phyloP scores from a whole-genome alignment of 2,113 vertebrate genomes.

The Microtus richardsoni region DNA sequence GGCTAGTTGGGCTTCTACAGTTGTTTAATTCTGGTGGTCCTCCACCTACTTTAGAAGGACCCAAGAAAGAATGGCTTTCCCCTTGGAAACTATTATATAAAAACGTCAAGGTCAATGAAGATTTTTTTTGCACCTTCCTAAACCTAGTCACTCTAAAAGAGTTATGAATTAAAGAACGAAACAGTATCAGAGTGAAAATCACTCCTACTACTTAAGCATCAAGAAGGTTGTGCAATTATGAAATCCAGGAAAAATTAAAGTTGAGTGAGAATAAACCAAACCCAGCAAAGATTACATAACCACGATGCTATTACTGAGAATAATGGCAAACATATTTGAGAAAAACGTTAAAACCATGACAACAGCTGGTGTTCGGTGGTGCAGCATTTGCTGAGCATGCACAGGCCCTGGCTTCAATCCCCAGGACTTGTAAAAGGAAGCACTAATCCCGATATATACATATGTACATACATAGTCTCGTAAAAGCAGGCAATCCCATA shows the following conservation, averaged over 20 bases:
- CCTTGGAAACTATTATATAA: not conserved
- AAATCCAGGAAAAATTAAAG: slow-evolving; percentile 46
- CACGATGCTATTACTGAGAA: slow-evolving; percentile 54
- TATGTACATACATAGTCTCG: slow-evolving; percentile 67
- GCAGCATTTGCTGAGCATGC: not conserved
- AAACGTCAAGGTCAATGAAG: not conserved
- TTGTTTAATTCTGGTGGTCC: not conserved
- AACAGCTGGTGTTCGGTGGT: not conserved
- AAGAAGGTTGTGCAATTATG: not conserved
- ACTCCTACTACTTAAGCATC: slow-evolving; percentile 10
- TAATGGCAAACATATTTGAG: slow-evolving; percentile 65
- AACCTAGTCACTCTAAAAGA: not conserved
- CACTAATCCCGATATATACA: slow-evolving; percentile 74
- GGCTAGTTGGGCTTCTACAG: not conserved
- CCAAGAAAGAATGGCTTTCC: not conserved
- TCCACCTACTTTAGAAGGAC: not conserved
- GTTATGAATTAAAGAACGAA: not conserved
- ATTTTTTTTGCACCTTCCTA: not conserved
- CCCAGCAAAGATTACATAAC: slow-evolving; percentile 76
- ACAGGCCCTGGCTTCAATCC: not conserved
- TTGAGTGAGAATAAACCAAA: not conserved
- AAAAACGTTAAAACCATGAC: slow-evolving; percentile 70
- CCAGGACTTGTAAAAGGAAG: not conserved
- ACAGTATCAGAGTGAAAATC: not conserved
- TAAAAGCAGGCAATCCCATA: slow-evolving; percentile 58